phyloP scores from a whole-genome alignment of 2,888 invertebrate species.

The Hofmannophila pseudospretella region DNA sequence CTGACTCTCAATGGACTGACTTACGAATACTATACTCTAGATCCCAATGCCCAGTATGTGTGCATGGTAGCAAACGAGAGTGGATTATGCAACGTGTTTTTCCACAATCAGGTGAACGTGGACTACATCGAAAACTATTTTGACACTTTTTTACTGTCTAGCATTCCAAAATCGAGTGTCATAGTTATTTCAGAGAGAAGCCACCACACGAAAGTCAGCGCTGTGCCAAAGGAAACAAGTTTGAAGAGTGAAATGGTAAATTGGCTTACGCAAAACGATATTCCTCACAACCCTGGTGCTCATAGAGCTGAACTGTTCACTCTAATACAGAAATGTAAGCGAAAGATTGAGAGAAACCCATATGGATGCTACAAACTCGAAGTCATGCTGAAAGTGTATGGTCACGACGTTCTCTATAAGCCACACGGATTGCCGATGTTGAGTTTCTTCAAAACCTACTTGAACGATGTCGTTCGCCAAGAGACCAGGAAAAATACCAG shows the following conservation, averaged over 20 bases:
- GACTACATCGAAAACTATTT: too few relatives aligned
- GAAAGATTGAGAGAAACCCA: too few relatives aligned
- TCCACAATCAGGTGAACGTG: too few relatives aligned
- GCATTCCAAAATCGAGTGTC: not conserved
- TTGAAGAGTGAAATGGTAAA: slow-evolving; percentile 14
- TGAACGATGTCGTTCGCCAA: too few relatives aligned
- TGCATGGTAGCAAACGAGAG: not conserved
- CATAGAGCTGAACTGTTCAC: slow-evolving; percentile 20
- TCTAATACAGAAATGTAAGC: slow-evolving; percentile 14
- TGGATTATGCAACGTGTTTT: not conserved
- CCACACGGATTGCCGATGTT: slow-evolving; percentile 4
- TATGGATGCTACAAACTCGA: slow-evolving; percentile 5
- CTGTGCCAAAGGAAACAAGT: slow-evolving; percentile 12
- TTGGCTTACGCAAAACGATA: slow-evolving; percentile 15
- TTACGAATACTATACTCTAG: not conserved
- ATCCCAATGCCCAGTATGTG: not conserved
- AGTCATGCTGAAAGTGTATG: slow-evolving; percentile 8
- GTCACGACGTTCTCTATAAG: slow-evolving; percentile 14
- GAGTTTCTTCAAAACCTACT: slow-evolving; percentile 7
- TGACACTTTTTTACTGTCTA: too few relatives aligned
- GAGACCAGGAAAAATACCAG: too few relatives aligned
- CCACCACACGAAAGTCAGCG: not conserved
- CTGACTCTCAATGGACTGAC: not conserved
- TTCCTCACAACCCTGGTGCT: slow-evolving; percentile 11
- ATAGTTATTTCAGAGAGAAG: too few relatives aligned